Percentiles rank a stretch among this genome's conserved stretches.
Conservation (phyloP, 2,113 vertebrate genomes). For the Gymnorhina tibicen region DNA sequence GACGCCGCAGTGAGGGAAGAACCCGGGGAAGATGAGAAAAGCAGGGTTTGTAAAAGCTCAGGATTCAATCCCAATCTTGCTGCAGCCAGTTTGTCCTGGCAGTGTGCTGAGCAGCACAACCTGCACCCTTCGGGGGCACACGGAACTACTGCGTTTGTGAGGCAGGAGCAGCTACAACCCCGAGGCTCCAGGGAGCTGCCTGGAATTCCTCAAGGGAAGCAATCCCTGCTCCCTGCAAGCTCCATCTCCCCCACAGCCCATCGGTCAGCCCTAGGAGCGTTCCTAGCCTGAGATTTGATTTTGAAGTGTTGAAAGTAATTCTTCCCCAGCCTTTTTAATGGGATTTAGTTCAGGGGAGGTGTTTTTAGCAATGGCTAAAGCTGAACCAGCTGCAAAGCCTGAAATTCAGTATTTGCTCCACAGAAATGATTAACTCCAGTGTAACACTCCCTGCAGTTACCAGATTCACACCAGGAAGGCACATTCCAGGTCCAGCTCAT, state of each 20-base stretch:
- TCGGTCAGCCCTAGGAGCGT: not conserved
- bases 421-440: fast-evolving
- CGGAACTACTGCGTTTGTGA: not conserved
- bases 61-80: not conserved
- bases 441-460: not conserved
- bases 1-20: not conserved
- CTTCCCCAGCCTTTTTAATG: not conserved
- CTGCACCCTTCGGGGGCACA: not conserved
- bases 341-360: not conserved
- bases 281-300: fast-evolving
- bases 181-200: not conserved
- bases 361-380: not conserved
- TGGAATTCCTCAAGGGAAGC: not conserved
- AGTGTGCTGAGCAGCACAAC: not conserved
- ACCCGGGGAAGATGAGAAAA: not conserved
- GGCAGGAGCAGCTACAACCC: not conserved
- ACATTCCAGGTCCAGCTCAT: not conserved
- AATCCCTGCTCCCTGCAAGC: not conserved
- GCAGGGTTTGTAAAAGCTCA: not conserved
- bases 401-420: not conserved
- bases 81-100: not conserved
- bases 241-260: not conserved
- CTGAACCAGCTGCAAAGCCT: not conserved
- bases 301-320: not conserved
- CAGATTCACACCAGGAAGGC: not conserved